These are phyloP conservation scores for Cynocephalus volans DNA, from an alignment of 2,113 vertebrate genomes.

Conservation along the genomic window DNA sequence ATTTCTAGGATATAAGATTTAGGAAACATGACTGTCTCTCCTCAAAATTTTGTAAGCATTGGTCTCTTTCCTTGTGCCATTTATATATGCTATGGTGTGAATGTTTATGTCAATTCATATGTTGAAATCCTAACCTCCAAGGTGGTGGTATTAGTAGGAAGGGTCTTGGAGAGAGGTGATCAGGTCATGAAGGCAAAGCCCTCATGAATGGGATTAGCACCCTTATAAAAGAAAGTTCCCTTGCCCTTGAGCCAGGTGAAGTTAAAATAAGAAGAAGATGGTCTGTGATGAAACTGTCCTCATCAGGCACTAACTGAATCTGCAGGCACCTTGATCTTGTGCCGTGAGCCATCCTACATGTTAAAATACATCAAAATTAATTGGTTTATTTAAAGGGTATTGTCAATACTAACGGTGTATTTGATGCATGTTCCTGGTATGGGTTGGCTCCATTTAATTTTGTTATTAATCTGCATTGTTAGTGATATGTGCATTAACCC, in stretches of 20 bases:
- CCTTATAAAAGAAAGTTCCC: neutral
- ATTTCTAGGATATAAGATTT: neutral
- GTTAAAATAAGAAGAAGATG: neutral
- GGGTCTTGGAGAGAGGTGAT: neutral
- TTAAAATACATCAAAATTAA: too few relatives aligned
- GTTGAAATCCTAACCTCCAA: neutral
- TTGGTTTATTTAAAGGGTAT: too few relatives aligned
- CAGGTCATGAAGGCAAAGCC: neutral
- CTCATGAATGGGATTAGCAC: neutral
- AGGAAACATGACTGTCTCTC: too few relatives aligned
- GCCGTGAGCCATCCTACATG: too few relatives aligned
- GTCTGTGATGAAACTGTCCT: neutral
- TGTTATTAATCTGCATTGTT: too few relatives aligned
- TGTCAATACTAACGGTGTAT: too few relatives aligned
- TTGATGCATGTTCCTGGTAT: too few relatives aligned
- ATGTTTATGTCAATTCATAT: neutral
- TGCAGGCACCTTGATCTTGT: neutral
- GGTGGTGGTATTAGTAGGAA: neutral
- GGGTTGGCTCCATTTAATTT: too few relatives aligned
- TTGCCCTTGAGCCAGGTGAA: accelerated
- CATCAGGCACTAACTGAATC: neutral
- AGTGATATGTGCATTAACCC: too few relatives aligned
- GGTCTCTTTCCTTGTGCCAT: neutral
- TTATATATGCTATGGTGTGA: neutral
- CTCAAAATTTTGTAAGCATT: neutral